These are phyloP conservation scores for Myotis myotis DNA, from an alignment of 2,797 vertebrate species.

Conservation along the genomic window DNA sequence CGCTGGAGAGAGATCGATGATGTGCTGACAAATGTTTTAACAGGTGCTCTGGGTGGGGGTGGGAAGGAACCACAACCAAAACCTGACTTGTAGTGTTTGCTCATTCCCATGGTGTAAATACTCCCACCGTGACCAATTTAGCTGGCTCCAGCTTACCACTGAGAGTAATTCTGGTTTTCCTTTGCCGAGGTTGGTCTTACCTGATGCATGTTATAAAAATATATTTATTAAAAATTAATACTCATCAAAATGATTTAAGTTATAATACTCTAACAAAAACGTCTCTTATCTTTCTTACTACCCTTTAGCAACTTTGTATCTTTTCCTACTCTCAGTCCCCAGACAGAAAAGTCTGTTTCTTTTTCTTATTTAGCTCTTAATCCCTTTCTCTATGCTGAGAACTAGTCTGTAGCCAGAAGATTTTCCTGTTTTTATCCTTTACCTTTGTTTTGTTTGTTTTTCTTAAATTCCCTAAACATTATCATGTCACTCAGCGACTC, in stretches of 20 bases:
- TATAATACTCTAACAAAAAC: background rate
- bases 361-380: background rate
- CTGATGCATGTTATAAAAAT: background rate
- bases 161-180: background rate
- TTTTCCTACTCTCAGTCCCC: background rate
- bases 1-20: background rate
- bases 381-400: background rate
- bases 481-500: background rate
- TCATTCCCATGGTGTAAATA: constrained; percentile 17
- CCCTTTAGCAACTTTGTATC: background rate
- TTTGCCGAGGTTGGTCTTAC: background rate
- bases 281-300: background rate
- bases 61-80: background rate
- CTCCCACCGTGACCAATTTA: background rate
- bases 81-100: background rate
- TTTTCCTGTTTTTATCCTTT: background rate
- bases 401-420: background rate
- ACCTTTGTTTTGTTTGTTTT: background rate
- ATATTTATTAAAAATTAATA: background rate
- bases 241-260: background rate
- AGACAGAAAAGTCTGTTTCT: background rate
- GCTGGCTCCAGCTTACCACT: background rate
- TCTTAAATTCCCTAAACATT: background rate
- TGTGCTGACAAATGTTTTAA: background rate
- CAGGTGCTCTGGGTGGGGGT: background rate